A percentile compares a stretch with the other conserved stretches of the same genome.
These are phyloP conservation scores for Hylyphantes graminicola DNA, from an alignment of 1,140 invertebrate genomes.

Conservation along the genomic window DNA sequence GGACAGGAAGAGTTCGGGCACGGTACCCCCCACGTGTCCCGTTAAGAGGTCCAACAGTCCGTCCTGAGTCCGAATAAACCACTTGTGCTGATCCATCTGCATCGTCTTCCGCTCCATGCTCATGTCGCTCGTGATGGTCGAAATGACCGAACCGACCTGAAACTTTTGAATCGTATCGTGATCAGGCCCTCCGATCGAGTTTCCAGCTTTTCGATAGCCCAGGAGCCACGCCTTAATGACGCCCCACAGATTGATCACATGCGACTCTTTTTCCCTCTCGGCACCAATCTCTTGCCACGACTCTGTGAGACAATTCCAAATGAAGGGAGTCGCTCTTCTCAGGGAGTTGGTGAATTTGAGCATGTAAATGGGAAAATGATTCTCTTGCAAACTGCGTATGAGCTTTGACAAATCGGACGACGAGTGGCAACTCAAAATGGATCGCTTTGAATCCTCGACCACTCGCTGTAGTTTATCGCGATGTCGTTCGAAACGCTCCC, in stretches of 20 bases:
- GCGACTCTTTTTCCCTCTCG: background rate
- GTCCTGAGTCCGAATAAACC: background rate
- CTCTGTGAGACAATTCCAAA: constrained; percentile 33
- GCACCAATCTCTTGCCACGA: constrained; percentile 20
- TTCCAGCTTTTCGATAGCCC: background rate
- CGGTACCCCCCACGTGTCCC: constrained; percentile 27
- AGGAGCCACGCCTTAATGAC: background rate
- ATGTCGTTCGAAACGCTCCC: background rate
- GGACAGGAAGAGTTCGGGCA: constrained; percentile 18
- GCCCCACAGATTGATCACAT: background rate
- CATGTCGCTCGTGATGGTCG: background rate
- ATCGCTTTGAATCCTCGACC: constrained; percentile 13
- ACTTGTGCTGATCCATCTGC: constrained; percentile 40
- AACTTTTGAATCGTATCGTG: background rate
- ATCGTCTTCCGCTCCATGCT: constrained; percentile 21
- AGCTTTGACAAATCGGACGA: background rate
- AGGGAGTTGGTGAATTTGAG: background rate
- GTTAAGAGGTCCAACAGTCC: constrained; percentile 31
- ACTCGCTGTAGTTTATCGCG: constrained; percentile 10
- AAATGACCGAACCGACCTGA: background rate
- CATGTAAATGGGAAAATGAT: constrained; percentile 3
- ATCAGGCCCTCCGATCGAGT: constrained; percentile 6
- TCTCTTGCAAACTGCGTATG: constrained; percentile 1
- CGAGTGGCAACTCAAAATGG: background rate
- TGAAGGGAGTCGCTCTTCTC: background rate